Base-by-base conservation (phyloP, 1,140 invertebrate genomes). In the Drosophila sp. region DNA sequence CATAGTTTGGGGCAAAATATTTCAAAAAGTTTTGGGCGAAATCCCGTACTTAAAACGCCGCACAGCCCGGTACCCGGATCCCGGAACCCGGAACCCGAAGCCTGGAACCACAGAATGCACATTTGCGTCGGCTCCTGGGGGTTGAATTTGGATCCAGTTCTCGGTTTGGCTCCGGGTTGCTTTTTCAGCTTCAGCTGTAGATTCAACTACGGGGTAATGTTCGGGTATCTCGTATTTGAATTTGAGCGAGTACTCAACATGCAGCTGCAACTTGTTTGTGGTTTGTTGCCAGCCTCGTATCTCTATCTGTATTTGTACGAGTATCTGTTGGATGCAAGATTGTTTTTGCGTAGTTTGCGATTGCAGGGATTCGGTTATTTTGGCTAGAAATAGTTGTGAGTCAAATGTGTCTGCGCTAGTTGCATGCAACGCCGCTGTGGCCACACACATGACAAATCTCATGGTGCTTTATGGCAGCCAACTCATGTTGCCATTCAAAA, bases 401-500 rank as follows among this genome's bases (percentile, higher is more conserved):
- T n/a, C 62, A 53, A 65, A 32, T 65, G 41, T 64, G 34, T 27
- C 56, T 59, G 21, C 59, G 72, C 27, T 56, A 21, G 62, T 45
- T 58, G 54, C 21, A 46, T 46, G 63, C 51, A 56, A 43, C 34
- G 21, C 34, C 41, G 41, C 62, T 73, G 73, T 65, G 76, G 79
- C 78, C 67, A 61, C 76, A 61, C 70, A 57, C 54, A 80, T 75
- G 78, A 86, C 82, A 86, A 86, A 86, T 86, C 82, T 76, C 63
- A 63, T 41, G 63, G 66, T 71, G 75, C 82, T 82, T 81, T 87
- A 87, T 87, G 82, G 72, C 78, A 81, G 63, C 46, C 83, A 82
- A 89, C 82, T 89, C 76, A 81, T 87, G 83, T 87, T 82, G 83
- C 75, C 83, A 74, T 80, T 87, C 82, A 87, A 87, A 87, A 87